Evolutionary conservation across 2,888 invertebrate genomes (phyloP), one percentile per base, ranked within the genome.

Genomic region (Erebia aethiops): DNA sequence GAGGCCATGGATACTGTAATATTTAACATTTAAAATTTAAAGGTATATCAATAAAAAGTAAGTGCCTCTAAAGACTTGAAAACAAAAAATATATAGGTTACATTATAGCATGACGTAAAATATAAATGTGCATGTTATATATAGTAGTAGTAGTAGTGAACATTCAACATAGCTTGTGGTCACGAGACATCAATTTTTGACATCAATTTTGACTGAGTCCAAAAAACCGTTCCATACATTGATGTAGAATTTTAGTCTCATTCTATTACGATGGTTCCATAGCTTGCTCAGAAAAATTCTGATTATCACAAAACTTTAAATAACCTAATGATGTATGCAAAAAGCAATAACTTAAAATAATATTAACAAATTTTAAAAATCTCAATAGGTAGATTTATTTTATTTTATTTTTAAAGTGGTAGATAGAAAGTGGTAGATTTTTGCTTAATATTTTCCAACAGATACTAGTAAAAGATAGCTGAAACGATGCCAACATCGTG

Each of bases 81-180:
- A 58, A 21, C 7, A 5, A n/a, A 58, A 56, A 16, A 51, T 14
- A 51, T 54, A n/a, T 7, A 5, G 8, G 14, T 54, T 10, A 13
- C 16, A 21, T n/a, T 43, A 5, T 26, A 16, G 1, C 18, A 35
- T 65, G 58, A 51, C 67, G 52, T 67, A 67, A 67, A 61, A 14
- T 52, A 52, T 61, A 51, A 16, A 51, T 57, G 41, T 14, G 43
- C 66, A 7, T 4, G 35, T 35, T 7, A 35, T 35, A 82, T 78
- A 69, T 62, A 82, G n/a, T n/a, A n/a, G n/a, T 78, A 78, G 76
- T 81, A 79, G 76, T 78, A 74, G 76, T 80, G 81, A 78, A 80
- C 79, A 82, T 82, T 81, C 81, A 87, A 87, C 84, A 89, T 88
- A 81, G 86, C 86, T 83, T 82, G 86, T 88, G 88, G 84, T 83